Evolutionary conservation across 2,797 vertebrate species (phyloP), one percentile per base, ranked within the genome.

Genomic region (Scleropages formosus): DNA sequence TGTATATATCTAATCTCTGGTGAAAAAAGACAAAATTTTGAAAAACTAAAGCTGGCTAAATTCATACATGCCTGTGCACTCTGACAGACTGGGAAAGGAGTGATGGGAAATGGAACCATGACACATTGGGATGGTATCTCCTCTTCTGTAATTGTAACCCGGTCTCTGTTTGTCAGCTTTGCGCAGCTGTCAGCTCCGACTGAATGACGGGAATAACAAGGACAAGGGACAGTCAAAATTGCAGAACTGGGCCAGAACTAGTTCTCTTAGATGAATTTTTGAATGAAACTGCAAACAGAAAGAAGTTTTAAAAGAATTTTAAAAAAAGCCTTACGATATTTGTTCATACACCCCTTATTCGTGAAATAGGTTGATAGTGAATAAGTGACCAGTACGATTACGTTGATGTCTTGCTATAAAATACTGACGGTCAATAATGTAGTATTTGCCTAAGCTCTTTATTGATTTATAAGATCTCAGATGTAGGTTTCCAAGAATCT

Each of bases 1-100:
- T 69, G 80, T 85, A 85, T 68, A 78, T 1, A 76, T 83, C 82
- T 71, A 18, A 74, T 46, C 53, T 64, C 22, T 73, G 61, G 82
- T 77, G 75, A 76, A 20, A 66, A 47, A 64, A 66, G 16, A 60
- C 24, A 44, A 62, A 39, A n/a, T n/a, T n/a, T n/a, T n/a, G n/a
- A n/a, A 77, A 20, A 63, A 63, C 72, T 13, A 39, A 20, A 11
- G 12, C n/a, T 22, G 44, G 44, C 4, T 4, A 39, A 44, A 39
- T 39, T 44, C 4, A 7, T 18, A 67, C 67, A n/a, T 47, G 58
- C 58, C 31, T 66, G 18, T 67, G 44, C 31, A 27, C 39, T 39
- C 9, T 18, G 53, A 68, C 44, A 20, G 66, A 22, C 68, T 51
- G 44, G 44, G 47, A 51, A 18, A 18, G 44, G 66, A 11, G 46